Base-by-base conservation (phyloP, 2,888 invertebrate species). In the Caenorhabditis panamensis region DNA sequence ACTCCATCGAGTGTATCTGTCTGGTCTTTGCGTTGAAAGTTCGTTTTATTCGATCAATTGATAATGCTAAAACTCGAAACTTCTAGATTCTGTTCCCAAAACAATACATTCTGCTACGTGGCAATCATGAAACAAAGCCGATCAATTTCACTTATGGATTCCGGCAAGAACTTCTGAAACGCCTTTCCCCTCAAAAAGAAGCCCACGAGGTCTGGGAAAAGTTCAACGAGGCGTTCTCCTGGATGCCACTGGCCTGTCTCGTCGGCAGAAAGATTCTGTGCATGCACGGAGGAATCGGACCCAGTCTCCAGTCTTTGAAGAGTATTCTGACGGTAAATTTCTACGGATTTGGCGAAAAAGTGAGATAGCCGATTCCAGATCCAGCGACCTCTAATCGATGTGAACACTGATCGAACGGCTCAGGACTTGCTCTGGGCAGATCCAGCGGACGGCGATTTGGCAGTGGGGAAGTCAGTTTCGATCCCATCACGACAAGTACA, bases 121-220 rank as follows among this genome's bases (percentile, higher is more conserved):
- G 83, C 9, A 83, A 83, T 41, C 83, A 83, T 37, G 83, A 83
- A 51, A 80, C 73, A 2, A 49, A 63, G 20, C 18, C 56, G 9
- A 79, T 84, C 67, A 84, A 84, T 58, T 64, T 44, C 51, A 71
- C 53, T 16, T 84, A 84, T 47, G 84, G 84, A 3, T 82, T 84
- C 56, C 44, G 69, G 67, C 61, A 61, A 36, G 69, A 69, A 28
- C 24, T 69, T 8, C 22, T 68, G 6, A 58, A 58, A 13, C 67
- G 67, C 5, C 47, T 22, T 13, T 1, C 47, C 22, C 16, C 47
- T 13, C 36, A 24, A 24, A 41, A 9, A 44, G 37, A 41, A 1
- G 63, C 28, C 8, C 11, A 37, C n/a, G 62, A 61, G 9, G 26
- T 82, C 22, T 75, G 63, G 69, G 44, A 61, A 8, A n/a, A 22